Evolutionary conservation across 2,797 vertebrate species (phyloP).

Genomic region (Xiphorhynchus erythropygius): DNA sequence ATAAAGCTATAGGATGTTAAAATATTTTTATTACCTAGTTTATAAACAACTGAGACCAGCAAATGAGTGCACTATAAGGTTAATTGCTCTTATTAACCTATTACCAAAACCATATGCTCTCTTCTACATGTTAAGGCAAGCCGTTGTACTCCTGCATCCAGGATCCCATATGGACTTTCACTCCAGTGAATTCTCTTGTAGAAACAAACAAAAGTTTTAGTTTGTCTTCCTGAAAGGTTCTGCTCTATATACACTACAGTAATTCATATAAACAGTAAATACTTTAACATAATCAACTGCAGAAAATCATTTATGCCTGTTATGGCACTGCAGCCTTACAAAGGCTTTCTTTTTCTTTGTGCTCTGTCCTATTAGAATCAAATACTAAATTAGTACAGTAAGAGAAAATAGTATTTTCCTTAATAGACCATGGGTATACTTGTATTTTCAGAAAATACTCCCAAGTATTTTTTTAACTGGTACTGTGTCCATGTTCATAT

Average conservation of each 20-base stretch:
- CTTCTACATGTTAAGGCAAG: background rate
- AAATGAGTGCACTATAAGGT: slow-evolving; percentile 42
- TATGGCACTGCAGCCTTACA: background rate
- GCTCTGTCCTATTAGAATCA: background rate
- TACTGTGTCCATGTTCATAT: background rate
- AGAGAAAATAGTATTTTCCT: background rate
- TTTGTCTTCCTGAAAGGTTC: background rate
- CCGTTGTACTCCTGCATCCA: background rate
- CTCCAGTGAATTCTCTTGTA: background rate
- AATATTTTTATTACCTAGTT: slow-evolving; percentile 57
- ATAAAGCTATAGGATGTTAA: slow-evolving; percentile 47
- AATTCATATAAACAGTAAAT: background rate
- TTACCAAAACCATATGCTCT: slow-evolving; percentile 60
- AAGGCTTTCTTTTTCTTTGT: background rate
- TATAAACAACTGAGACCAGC: slow-evolving; percentile 60
- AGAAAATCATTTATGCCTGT: background rate
- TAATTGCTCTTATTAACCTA: slow-evolving; percentile 60
- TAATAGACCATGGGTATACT: background rate
- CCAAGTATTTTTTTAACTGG: background rate
- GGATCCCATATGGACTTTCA: background rate
- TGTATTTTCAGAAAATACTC: background rate
- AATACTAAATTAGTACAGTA: background rate
- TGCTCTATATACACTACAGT: background rate
- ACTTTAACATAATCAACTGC: background rate
- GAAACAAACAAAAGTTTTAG: background rate